These are phyloP conservation scores for Nyctibius grandis DNA, from an alignment of 2,797 vertebrate species.

Conservation along the genomic window DNA sequence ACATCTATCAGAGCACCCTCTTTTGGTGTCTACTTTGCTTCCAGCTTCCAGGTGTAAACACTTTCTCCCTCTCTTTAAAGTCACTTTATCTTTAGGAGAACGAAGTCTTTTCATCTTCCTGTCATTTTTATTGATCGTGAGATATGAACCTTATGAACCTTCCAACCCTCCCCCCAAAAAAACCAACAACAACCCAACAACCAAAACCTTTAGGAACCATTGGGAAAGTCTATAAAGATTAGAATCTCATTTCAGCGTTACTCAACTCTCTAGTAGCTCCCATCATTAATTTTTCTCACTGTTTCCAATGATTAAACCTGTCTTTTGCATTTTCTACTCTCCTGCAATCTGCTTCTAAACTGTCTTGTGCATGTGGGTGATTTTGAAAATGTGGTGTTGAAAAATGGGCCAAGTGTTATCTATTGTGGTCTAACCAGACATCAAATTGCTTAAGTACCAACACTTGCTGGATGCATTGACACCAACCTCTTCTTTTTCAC, in stretches of 20 bases:
- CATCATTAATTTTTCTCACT: neutral
- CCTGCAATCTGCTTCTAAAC: neutral
- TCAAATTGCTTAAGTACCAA: neutral
- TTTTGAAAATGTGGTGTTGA: neutral
- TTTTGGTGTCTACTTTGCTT: neutral
- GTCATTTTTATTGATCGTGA: neutral
- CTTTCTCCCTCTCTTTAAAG: neutral
- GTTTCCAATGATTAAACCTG: neutral
- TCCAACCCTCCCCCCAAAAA: neutral
- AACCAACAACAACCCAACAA: neutral
- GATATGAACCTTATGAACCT: neutral
- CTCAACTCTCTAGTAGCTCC: neutral
- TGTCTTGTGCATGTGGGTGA: neutral
- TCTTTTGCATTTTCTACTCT: neutral
- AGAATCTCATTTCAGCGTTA: neutral
- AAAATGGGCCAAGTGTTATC: accelerated
- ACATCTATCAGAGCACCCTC: neutral
- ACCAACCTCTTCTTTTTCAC: neutral
- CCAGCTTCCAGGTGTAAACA: neutral
- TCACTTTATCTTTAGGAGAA: neutral
- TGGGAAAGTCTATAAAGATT: slow-evolving; percentile 22
- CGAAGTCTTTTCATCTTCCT: neutral
- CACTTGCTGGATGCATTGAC: neutral
- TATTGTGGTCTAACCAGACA: neutral
- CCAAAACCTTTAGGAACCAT: neutral